Evolutionary conservation across 2,888 invertebrate species (phyloP).

Genomic region (Rotaria sp.): DNA sequence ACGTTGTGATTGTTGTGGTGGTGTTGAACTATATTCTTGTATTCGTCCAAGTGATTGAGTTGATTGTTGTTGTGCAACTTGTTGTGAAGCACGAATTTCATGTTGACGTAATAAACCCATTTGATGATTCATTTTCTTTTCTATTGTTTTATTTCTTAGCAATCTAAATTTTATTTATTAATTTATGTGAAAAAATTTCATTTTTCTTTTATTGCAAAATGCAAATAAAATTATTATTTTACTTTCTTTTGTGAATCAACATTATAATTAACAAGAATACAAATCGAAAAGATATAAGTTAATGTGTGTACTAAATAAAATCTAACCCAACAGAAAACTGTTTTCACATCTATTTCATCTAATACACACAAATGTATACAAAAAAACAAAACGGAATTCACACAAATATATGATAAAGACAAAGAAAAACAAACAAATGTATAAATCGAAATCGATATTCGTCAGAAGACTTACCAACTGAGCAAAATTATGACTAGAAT

Average conservation of each 20-base stretch:
- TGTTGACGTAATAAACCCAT: constrained; percentile 6
- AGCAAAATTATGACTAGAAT: constrained; percentile 1
- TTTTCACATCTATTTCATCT: too few species aligned
- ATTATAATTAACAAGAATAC: neutral
- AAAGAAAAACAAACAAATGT: too few species aligned
- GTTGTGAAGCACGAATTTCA: neutral
- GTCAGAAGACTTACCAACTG: neutral
- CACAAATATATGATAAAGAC: too few species aligned
- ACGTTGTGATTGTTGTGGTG: neutral
- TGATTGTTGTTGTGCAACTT: neutral
- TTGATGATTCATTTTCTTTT: neutral
- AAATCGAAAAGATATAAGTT: too few species aligned
- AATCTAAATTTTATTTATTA: neutral
- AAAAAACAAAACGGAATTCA: too few species aligned
- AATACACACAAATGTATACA: too few species aligned
- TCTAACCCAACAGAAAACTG: neutral
- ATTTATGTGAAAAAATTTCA: neutral
- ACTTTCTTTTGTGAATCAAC: neutral
- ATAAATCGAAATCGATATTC: neutral
- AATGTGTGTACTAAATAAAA: neutral
- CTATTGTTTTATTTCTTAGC: too few species aligned
- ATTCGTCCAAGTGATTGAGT: neutral
- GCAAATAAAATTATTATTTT: neutral
- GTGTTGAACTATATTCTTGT: constrained; percentile 2
- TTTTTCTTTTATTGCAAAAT: neutral